Evolutionary conservation across 2,888 invertebrate genomes (phyloP).

Genomic region (Barypeithes pellucidus): DNA sequence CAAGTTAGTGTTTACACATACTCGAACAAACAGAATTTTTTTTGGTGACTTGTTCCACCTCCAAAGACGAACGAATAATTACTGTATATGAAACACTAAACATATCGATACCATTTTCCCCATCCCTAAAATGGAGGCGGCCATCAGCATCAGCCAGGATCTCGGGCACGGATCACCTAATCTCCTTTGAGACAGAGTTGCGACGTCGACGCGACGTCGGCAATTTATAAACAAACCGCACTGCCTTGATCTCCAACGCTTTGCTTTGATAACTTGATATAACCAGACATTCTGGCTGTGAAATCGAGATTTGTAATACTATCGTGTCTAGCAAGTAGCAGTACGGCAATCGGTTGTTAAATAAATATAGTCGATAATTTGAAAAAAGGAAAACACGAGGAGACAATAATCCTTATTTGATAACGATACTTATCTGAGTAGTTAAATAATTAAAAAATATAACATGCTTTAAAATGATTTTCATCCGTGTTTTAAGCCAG

Average conservation of each 20-base stretch:
- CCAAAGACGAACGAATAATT: too few species aligned
- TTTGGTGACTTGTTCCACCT: too few species aligned
- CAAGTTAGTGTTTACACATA: too few species aligned
- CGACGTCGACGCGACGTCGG: constrained; percentile 29
- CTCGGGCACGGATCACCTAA: constrained; percentile 36
- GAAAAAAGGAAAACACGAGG: too few species aligned
- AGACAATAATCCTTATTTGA: too few species aligned
- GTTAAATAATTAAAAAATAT: too few species aligned
- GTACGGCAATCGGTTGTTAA: background rate
- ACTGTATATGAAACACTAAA: background rate
- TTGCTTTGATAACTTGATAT: constrained; percentile 28
- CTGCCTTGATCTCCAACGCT: constrained; percentile 26
- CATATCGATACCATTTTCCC: constrained; percentile 15
- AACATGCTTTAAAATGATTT: too few species aligned
- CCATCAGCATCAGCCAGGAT: constrained; percentile 27
- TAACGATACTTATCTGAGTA: too few species aligned
- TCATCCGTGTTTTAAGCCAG: too few species aligned
- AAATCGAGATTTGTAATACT: constrained; percentile 31
- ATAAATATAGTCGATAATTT: background rate
- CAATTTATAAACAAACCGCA: constrained; percentile 44
- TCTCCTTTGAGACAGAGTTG: constrained; percentile 37
- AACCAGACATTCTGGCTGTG: constrained; percentile 28
- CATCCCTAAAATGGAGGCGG: constrained; percentile 27
- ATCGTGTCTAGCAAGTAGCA: background rate
- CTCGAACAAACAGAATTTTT: too few species aligned